These are phyloP conservation scores for Drosophila punjabiensis DNA, from an alignment of 1,140 invertebrate genomes.

Conservation along the genomic window DNA sequence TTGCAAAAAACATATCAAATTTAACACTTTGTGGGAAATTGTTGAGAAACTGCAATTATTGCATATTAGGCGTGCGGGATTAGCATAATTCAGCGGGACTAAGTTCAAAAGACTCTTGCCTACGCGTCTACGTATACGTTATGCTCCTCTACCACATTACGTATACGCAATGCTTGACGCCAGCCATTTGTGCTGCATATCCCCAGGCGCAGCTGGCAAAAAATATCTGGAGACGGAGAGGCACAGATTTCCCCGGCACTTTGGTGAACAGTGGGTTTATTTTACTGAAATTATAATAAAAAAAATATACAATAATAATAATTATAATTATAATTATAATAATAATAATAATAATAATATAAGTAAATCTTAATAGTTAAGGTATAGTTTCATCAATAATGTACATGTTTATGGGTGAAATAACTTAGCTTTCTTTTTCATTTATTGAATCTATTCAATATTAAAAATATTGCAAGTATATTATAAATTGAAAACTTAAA, in stretches of 20 bases:
- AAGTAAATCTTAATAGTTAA: not conserved
- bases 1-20: conserved; percentile 9
- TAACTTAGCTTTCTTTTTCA: not conserved
- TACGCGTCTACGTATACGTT: conserved; percentile 40
- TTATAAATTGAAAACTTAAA: not conserved
- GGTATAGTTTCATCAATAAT: not conserved
- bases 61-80: conserved; percentile 61
- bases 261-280: not conserved
- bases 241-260: conserved; percentile 25
- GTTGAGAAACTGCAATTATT: conserved; percentile 64
- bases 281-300: not conserved
- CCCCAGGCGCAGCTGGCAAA: conserved; percentile 69
- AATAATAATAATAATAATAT: not conserved
- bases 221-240: conserved; percentile 26
- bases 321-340: too few species aligned
- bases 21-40: conserved; percentile 19
- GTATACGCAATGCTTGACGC: conserved; percentile 52
- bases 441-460: not conserved
- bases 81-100: conserved; percentile 49
- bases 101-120: conserved; percentile 10
- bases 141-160: conserved; percentile 6
- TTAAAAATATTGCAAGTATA: not conserved
- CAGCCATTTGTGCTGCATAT: conserved; percentile 75
- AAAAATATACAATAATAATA: not conserved
- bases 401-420: too few species aligned